These are phyloP conservation scores for Neotragus moschatus DNA, from an alignment of 2,113 vertebrate genomes.

Conservation along the genomic window DNA sequence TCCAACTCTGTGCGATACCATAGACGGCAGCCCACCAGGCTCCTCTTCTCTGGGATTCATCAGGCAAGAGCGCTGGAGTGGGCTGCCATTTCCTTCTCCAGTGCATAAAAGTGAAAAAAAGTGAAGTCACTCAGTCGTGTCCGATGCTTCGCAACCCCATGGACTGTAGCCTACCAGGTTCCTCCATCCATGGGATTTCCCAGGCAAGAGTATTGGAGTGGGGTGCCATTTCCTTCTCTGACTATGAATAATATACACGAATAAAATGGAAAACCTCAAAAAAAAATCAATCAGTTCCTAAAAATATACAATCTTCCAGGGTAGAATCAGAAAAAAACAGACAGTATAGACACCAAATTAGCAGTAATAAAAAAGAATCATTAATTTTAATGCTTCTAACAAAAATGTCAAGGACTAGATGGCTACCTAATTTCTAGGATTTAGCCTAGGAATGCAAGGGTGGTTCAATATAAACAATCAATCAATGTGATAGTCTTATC, in stretches of 20 bases:
- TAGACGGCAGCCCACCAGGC: not conserved
- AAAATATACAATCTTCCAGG: not conserved
- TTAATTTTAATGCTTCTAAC: not conserved
- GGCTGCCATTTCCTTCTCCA: not conserved
- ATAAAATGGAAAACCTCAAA: not conserved
- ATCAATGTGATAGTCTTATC: not conserved
- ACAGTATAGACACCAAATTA: not conserved
- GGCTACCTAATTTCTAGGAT: not conserved
- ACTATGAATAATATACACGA: not conserved
- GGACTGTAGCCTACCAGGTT: not conserved
- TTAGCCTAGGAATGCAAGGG: not conserved
- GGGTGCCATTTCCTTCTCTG: not conserved
- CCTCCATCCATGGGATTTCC: not conserved
- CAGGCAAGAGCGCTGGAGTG: not conserved
- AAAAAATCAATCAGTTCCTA: not conserved
- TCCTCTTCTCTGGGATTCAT: not conserved
- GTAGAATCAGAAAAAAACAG: not conserved
- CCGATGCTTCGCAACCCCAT: rapidly evolving
- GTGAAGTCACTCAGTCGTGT: not conserved
- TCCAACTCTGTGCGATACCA: not conserved
- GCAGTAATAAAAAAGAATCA: not conserved
- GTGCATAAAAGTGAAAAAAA: not conserved
- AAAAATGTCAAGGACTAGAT: not conserved
- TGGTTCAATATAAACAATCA: not conserved
- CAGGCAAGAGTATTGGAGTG: not conserved